Evolutionary conservation across 2,113 vertebrate genomes (phyloP), one percentile per base, ranked within the genome.

Genomic region (Heloderma charlesbogerti): DNA sequence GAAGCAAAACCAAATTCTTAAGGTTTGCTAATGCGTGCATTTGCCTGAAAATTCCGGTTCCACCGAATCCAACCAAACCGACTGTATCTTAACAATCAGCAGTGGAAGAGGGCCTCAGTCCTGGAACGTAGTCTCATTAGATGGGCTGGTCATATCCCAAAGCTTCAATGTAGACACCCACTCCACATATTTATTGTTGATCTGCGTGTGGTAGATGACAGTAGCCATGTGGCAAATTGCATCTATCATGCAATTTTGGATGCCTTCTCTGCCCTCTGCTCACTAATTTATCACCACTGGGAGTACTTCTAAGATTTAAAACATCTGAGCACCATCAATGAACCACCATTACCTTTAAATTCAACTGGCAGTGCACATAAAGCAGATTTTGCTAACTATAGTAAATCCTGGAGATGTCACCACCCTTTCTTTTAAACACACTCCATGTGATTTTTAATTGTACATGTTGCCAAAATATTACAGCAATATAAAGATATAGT

Each of bases 141-240:
- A 34, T 78, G 57, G 51, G 37, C 54, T 63, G 37, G 54, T 60
- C 74, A 78, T 34, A 60, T 45, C 54, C 40, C 54, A 60, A 87
- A 63, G 37, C 54, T 63, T 37, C n/a, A 18, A 78, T 48, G 15
- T 34, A 71, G 18, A 40, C 71, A 91, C 89, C 84, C 27, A 29
- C 66, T 77, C 81, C 84, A 80, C 2, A 0, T 90, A 92, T 89
- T 72, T 91, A 84, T 94, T 94, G 89, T 91, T 92, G 91, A 81
- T 0, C 9, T 92, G 93, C 84, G 86, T 88, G 89, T 95, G 93
- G 96, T 94, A 93, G 93, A 95, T 94, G 91, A n/a, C 89, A 89
- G n/a, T 89, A 92, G 89, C 93, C 94, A 95, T 94, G 94, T 95
- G 92, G 94, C 81, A 96, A 95, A 96, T 94, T 95, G 94, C 95